Percentiles rank a stretch among this genome's conserved stretches.
Conservation (phyloP, 1,140 invertebrate species). For the Aethina tumida region DNA sequence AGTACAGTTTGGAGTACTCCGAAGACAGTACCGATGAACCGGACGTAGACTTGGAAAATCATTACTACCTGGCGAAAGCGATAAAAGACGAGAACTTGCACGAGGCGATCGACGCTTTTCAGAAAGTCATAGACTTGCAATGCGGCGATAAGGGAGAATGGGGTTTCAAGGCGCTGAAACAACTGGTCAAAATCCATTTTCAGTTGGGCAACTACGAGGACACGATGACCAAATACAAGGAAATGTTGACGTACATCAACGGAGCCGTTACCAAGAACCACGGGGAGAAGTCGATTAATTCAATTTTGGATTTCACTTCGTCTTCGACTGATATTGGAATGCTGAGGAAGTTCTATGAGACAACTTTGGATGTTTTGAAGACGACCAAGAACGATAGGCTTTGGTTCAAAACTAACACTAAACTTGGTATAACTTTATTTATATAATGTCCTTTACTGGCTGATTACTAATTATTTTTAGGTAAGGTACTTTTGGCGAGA, state of each 20-base stretch:
- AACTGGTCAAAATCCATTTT: constrained; percentile 99
- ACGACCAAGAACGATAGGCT: constrained; percentile 97
- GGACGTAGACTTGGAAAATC: constrained; percentile 98
- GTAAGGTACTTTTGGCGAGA: constrained; percentile 95
- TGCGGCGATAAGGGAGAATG: constrained; percentile 97
- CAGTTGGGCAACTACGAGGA: constrained; percentile 92
- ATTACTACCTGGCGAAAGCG: constrained; percentile 98
- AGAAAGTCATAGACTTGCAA: constrained; percentile 91
- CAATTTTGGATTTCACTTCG: constrained; percentile 97
- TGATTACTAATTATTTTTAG: no score
- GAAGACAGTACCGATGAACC: constrained; percentile 94
- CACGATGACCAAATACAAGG: constrained; percentile 94
- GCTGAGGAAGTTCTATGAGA: constrained; percentile 98
- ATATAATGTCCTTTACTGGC: no score
- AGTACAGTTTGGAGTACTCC: constrained; percentile 63
- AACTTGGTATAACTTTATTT: no score
- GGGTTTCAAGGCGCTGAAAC: constrained; percentile 99
- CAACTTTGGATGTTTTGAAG: constrained; percentile 91
- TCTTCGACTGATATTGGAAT: constrained; percentile 97
- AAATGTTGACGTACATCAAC: constrained; percentile 94
- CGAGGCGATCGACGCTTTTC: constrained; percentile 84
- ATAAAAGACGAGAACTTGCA: constrained; percentile 95
- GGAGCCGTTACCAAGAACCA: constrained; percentile 97
- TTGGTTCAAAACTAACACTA: constrained; percentile 99
- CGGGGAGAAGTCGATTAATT: constrained; percentile 98